Percentiles rank a stretch among this genome's conserved stretches.
Conservation (phyloP, 2,888 invertebrate genomes). For the Eulithis prunata region DNA sequence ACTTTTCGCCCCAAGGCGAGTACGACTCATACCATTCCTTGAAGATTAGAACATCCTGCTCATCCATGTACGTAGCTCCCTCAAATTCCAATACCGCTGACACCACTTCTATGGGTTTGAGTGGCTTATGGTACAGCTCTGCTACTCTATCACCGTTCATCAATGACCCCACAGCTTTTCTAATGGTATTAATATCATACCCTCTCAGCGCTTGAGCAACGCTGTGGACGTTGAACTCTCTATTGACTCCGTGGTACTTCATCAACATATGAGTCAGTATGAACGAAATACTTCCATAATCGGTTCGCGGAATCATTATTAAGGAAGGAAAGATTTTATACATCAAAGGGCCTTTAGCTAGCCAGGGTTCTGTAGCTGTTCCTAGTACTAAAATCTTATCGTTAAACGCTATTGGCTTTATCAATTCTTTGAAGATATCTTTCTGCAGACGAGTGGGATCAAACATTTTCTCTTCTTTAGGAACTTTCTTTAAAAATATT, state of each 20-base stretch:
- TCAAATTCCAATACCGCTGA: conserved; percentile 65
- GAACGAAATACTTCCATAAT: conserved; percentile 84
- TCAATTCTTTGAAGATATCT: conserved; percentile 87
- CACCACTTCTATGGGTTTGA: conserved; percentile 80
- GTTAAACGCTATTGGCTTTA: conserved; percentile 86
- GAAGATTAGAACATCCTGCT: conserved; percentile 74
- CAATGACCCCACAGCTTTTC: conserved; percentile 67
- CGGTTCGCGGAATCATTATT: conserved; percentile 81
- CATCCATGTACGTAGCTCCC: conserved; percentile 63
- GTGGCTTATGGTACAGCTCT: conserved; percentile 79
- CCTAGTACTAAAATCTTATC: conserved; percentile 89
- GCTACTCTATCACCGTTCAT: conserved; percentile 78
- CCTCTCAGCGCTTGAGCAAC: conserved; percentile 82
- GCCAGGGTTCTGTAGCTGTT: conserved; percentile 88
- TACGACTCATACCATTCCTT: conserved; percentile 75
- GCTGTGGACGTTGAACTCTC: conserved; percentile 84
- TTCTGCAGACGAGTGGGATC: conserved; percentile 89
- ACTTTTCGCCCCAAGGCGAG: conserved; percentile 65
- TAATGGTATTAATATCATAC: conserved; percentile 81
- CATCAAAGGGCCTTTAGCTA: conserved; percentile 74
- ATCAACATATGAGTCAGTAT: conserved; percentile 83
- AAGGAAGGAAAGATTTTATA: conserved; percentile 84
- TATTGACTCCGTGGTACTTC: conserved; percentile 84
- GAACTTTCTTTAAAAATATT: conserved; percentile 88
- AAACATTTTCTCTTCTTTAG: conserved; percentile 84